Conservation (phyloP, 2,888 invertebrate species). For the Caenorhabditis imperialis region DNA sequence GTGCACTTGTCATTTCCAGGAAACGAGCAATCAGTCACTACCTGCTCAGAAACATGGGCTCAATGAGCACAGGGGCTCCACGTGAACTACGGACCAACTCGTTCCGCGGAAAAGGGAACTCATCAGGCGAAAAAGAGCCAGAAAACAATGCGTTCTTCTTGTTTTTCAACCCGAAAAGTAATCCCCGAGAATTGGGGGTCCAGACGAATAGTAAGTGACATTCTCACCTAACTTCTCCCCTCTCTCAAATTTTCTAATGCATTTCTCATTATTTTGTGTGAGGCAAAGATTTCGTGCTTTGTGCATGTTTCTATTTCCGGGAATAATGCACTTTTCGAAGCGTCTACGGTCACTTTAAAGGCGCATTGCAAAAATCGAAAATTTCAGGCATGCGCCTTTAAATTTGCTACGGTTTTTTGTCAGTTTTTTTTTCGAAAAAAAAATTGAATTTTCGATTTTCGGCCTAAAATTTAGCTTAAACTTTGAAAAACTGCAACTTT, state of each 20-base stretch:
- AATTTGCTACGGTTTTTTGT: too few species aligned
- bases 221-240: too few species aligned
- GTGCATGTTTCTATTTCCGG: slow-evolving; percentile 1
- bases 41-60: slow-evolving; percentile 8
- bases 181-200: slow-evolving; percentile 10
- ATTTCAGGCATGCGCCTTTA: too few species aligned
- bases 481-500: too few species aligned
- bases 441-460: too few species aligned
- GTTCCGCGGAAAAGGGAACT: background rate
- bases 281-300: slow-evolving; percentile 4
- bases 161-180: background rate
- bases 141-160: background rate
- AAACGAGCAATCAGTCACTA: slow-evolving; percentile 45
- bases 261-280: too few species aligned
- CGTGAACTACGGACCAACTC: slow-evolving; percentile 19
- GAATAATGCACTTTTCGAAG: too few species aligned
- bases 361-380: too few species aligned
- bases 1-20: slow-evolving; percentile 38
- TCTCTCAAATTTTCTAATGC: too few species aligned
- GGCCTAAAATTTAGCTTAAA: background rate
- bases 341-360: too few species aligned
- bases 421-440: too few species aligned
- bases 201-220: slow-evolving; percentile 53
- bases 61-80: slow-evolving; percentile 42
- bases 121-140: background rate